A percentile compares a stretch with the other conserved stretches of the same genome.
Conservation (phyloP, 2,113 vertebrate genomes). For the Euleptes europaea region DNA sequence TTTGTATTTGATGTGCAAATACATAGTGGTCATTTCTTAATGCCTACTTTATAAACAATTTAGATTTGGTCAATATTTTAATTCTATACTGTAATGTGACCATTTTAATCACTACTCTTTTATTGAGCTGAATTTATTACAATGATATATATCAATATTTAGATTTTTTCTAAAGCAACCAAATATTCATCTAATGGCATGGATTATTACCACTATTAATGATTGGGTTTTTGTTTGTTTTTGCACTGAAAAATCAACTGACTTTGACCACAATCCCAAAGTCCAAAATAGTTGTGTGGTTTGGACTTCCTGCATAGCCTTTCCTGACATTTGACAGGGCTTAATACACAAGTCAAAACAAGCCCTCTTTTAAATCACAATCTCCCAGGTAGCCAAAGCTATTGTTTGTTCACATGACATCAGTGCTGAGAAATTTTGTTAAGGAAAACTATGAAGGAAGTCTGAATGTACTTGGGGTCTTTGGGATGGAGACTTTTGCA, state of each 20-base stretch:
- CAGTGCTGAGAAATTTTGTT: background rate
- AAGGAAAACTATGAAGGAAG: background rate
- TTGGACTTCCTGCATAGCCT: background rate
- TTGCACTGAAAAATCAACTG: slow-evolving; percentile 5
- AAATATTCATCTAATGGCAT: slow-evolving; percentile 8
- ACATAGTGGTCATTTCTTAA: slow-evolving; percentile 50
- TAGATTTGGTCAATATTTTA: slow-evolving; percentile 54
- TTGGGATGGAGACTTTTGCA: background rate
- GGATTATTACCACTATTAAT: slow-evolving; percentile 25
- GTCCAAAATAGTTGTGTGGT: background rate
- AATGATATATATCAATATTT: slow-evolving; percentile 6
- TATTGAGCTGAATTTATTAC: slow-evolving; percentile 43
- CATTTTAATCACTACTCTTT: slow-evolving; percentile 40
- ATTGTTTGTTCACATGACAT: background rate
- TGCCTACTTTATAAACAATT: slow-evolving; percentile 48
- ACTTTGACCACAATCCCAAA: background rate
- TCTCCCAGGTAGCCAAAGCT: background rate
- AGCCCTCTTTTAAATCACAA: background rate
- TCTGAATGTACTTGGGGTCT: background rate
- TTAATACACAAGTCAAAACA: background rate
- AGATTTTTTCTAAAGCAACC: slow-evolving; percentile 6
- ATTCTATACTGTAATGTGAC: slow-evolving; percentile 26
- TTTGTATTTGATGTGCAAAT: slow-evolving; percentile 34
- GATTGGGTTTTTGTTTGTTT: slow-evolving; percentile 10
- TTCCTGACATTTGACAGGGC: background rate